A percentile compares a stretch with the other conserved stretches of the same genome.
phyloP scores from a whole-genome alignment of 2,888 invertebrate genomes.

The Mantis religiosa region DNA sequence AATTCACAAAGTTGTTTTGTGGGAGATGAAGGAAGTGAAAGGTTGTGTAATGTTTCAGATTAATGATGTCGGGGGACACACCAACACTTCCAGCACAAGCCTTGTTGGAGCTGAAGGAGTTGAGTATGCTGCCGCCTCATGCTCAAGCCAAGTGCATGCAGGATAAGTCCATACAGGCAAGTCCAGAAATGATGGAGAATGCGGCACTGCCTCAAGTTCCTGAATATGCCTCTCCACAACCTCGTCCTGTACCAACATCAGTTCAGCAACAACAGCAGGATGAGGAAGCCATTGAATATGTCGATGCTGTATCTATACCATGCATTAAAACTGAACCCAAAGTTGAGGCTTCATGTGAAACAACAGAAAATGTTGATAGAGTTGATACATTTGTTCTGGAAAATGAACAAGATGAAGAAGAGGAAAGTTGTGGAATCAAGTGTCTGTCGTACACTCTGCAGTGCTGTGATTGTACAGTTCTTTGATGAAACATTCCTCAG shows the following conservation, averaged over 20 bases:
- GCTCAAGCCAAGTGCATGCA: background rate
- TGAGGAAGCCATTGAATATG: background rate
- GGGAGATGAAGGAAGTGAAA: too few relatives aligned
- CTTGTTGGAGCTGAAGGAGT: background rate
- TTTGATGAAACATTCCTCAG: conserved; percentile 18
- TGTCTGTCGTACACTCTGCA: conserved; percentile 60
- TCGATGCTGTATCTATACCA: background rate
- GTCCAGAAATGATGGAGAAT: background rate
- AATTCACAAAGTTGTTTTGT: too few relatives aligned
- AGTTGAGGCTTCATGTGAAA: background rate
- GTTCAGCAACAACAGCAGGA: background rate
- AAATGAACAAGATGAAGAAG: conserved; percentile 42
- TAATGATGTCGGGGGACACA: conserved; percentile 40
- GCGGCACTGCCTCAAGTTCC: background rate
- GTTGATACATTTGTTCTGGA: background rate
- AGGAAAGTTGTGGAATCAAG: conserved; percentile 56
- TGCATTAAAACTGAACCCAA: background rate
- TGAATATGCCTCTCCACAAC: background rate
- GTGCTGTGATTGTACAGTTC: conserved; percentile 59
- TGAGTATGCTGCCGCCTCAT: background rate
- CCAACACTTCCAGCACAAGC: conserved; percentile 27
- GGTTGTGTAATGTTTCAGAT: conserved; percentile 35
- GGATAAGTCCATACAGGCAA: conserved; percentile 9
- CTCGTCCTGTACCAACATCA: background rate
- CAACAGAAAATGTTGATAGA: background rate